Percentiles rank a stretch among this genome's conserved stretches.
Conservation (phyloP, 2,113 vertebrate genomes). For the Lonchura striata region DNA sequence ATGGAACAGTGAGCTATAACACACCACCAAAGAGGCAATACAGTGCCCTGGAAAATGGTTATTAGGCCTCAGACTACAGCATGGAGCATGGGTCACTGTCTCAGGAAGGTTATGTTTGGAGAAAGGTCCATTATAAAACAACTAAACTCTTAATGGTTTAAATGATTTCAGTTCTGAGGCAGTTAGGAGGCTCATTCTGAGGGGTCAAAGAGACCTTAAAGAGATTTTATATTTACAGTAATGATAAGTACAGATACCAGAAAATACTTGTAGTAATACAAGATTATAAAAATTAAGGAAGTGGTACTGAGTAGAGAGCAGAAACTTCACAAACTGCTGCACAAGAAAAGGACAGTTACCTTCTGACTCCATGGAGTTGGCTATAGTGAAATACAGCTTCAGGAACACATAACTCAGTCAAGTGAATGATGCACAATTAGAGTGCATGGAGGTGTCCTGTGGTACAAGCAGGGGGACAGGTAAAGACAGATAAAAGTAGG, state of each 20-base stretch:
- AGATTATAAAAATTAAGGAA: conserved; percentile 6
- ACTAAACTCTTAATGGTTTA: not conserved
- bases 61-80: conserved; percentile 22
- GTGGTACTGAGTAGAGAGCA: not conserved
- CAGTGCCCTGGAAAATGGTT: conserved; percentile 11
- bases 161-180: not conserved
- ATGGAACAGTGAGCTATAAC: conserved; percentile 25
- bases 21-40: conserved; percentile 5
- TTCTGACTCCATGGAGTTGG: not conserved
- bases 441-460: not conserved
- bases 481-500: not conserved
- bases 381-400: not conserved
- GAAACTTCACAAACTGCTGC: not conserved
- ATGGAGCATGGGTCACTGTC: conserved; percentile 27
- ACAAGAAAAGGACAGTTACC: not conserved
- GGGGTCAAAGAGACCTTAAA: not conserved
- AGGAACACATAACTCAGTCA: not conserved
- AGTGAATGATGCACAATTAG: not conserved
- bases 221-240: conserved; percentile 2
- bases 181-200: conserved; percentile 15
- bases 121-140: conserved; percentile 13
- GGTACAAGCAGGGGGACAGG: not conserved
- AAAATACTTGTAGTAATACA: not conserved
- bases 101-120: conserved; percentile 43
- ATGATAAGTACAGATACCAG: not conserved